phyloP scores from a whole-genome alignment of 2,797 vertebrate species.

The Sciurus vulgaris region DNA sequence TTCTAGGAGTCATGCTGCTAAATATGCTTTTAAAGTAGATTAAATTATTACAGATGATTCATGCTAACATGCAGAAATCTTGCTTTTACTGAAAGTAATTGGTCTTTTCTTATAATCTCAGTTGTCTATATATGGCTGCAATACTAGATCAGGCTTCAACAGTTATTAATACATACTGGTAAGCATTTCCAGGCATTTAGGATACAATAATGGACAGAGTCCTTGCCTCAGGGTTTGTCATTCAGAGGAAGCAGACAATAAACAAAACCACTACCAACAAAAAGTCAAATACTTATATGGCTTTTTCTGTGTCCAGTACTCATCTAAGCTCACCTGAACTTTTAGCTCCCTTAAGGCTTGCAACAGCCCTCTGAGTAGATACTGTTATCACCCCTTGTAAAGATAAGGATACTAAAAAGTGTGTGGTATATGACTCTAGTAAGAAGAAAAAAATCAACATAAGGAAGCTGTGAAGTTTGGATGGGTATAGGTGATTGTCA shows the following conservation, averaged over 20 bases:
- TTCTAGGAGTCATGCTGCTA: background rate
- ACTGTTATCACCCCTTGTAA: background rate
- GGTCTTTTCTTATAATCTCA: conserved; percentile 63
- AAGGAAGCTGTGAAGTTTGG: background rate
- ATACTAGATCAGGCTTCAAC: conserved; percentile 42
- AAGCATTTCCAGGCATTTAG: background rate
- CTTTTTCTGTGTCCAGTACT: background rate
- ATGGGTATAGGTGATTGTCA: background rate
- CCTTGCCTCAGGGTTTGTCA: background rate
- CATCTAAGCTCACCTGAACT: background rate
- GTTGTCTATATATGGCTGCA: conserved; percentile 9
- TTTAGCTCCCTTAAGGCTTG: background rate
- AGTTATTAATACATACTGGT: conserved; percentile 37
- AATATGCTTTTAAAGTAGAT: conserved; percentile 55
- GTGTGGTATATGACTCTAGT: background rate
- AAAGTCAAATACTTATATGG: background rate
- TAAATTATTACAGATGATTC: conserved; percentile 39
- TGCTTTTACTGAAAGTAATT: conserved; percentile 56
- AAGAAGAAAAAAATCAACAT: background rate
- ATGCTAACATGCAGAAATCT: conserved; percentile 31
- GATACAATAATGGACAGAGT: background rate
- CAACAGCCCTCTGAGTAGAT: background rate
- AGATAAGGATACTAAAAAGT: background rate
- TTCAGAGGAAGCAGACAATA: background rate
- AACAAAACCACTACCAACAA: background rate